Conservation (phyloP, 2,113 vertebrate genomes). For the Microcebus murinus region DNA sequence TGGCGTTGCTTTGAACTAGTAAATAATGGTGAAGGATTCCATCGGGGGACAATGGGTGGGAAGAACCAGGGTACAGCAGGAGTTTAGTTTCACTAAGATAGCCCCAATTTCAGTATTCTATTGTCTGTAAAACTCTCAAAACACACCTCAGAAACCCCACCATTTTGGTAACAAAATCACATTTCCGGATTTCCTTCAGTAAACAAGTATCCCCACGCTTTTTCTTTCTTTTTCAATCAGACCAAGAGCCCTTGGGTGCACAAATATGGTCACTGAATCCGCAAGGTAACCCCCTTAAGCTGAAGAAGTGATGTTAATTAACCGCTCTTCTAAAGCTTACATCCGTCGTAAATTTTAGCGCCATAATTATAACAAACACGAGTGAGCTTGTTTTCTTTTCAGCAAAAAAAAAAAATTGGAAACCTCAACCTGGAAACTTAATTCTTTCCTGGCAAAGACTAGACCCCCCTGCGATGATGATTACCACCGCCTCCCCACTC, state of each 20-base stretch:
- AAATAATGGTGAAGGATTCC: neutral
- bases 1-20: neutral
- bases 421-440: conserved; percentile 44
- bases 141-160: neutral
- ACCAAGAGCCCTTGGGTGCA: neutral
- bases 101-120: neutral
- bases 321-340: neutral
- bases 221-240: conserved; percentile 18
- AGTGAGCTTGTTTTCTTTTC: neutral
- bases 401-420: neutral
- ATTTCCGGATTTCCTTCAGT: neutral
- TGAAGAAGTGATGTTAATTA: neutral
- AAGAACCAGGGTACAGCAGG: neutral
- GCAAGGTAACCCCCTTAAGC: neutral
- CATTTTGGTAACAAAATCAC: neutral
- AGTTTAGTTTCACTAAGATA: neutral
- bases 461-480: conserved; percentile 1
- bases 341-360: neutral
- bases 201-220: neutral
- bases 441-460: conserved; percentile 31
- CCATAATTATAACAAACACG: neutral
- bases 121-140: neutral
- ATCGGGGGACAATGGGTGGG: fast-evolving
- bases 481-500: neutral
- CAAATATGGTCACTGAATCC: neutral